Base-by-base conservation (phyloP, 2,797 vertebrate species). In the Taeniopygia guttata region DNA sequence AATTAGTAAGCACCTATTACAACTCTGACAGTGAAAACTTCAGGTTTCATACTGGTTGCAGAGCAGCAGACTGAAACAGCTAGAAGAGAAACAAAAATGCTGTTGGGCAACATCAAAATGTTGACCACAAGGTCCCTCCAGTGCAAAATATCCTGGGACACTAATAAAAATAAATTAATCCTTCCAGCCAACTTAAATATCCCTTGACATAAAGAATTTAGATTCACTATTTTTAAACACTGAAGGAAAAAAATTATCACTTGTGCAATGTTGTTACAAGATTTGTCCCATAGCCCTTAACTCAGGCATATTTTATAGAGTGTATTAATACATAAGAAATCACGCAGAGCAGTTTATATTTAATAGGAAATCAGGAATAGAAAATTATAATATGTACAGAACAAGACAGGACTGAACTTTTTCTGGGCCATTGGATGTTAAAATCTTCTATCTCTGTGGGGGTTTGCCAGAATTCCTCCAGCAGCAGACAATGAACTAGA, bases 151-250 rank as follows among this genome's bases (percentile, higher is more conserved):
- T 94, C 87, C 78, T 89, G 46, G 72, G 62, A 92, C 75, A 77
- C 18, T 87, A 92, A 88, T 67, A 92, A 87, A 95, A 95, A 93
- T 84, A 94, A 95, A 91, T 78, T 87, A 86, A 84, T 89, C 27
- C 42, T 94, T 80, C 38, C 51, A 89, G 81, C 90, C 89, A 93
- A 93, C 54, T 93, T 95, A 94, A 96, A 95, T 89, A 94, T 87
- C 30, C 30, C 34, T 59, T 89, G 81, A 70, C 90, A 80, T 94
- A 92, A 92, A 94, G 78, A 95, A 94, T 93, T 95, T 74, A 80
- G 56, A 92, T 83, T 67, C 75, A 64, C 81, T 96, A 90, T 92
- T 96, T 96, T 92, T 95, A 96, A 95, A 91, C 67, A 72, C 46
- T 49, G 60, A 89, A 87, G 52, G 56, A 94, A 86, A 84, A 88